Evolutionary conservation across 2,888 invertebrate species (phyloP).

Genomic region (Pristionchus arcanus): DNA sequence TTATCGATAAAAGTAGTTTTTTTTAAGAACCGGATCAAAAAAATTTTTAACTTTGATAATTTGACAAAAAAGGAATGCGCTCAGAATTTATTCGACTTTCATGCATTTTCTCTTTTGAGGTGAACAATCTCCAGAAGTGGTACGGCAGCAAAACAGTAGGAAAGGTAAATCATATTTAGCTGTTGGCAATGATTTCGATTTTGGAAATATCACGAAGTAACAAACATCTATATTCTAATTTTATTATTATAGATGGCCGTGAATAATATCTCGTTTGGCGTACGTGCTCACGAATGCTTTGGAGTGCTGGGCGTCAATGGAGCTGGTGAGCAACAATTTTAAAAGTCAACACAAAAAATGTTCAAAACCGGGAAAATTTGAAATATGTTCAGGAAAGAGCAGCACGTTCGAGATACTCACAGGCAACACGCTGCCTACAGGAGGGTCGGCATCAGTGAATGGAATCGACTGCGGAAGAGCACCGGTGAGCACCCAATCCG

Average conservation of each 20-base stretch:
- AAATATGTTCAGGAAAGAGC: neutral
- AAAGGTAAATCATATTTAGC: neutral
- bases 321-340: conserved; percentile 61
- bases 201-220: too few relatives aligned
- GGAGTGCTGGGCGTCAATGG: conserved; percentile 75
- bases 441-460: conserved; percentile 65
- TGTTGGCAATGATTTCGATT: too few relatives aligned
- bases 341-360: too few relatives aligned
- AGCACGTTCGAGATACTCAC: conserved; percentile 77
- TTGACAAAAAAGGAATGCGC: too few relatives aligned
- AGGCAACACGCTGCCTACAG: conserved; percentile 63
- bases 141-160: neutral
- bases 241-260: neutral
- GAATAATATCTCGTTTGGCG: conserved; percentile 70
- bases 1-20: too few relatives aligned
- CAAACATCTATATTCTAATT: neutral
- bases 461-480: conserved; percentile 58
- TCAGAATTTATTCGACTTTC: too few relatives aligned
- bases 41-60: too few relatives aligned
- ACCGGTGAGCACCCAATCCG: neutral
- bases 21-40: too few relatives aligned
- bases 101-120: neutral
- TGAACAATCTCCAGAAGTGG: neutral
- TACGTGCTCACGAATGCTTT: conserved; percentile 70
- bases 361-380: too few relatives aligned